Percentiles rank a stretch among this genome's conserved stretches.
These are phyloP conservation scores for Agrochola circellaris DNA, from an alignment of 2,888 invertebrate genomes.

Conservation along the genomic window DNA sequence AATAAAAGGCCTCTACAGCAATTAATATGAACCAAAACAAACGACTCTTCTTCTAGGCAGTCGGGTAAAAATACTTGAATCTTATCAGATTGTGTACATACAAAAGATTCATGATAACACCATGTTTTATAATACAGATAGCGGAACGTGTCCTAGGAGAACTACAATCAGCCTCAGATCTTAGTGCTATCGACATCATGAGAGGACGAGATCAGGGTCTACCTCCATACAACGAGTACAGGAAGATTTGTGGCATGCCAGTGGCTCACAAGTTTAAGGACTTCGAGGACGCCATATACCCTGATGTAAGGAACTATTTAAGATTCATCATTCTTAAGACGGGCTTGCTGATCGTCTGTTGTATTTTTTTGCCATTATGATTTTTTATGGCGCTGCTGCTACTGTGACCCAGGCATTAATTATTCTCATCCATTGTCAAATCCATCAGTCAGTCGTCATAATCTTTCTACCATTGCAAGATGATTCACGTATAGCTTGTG, in stretches of 20 bases:
- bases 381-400: background rate
- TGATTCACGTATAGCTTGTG: background rate
- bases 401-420: background rate
- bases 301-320: conserved; percentile 65
- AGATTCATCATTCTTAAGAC: background rate
- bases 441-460: background rate
- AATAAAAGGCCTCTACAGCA: background rate
- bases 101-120: background rate
- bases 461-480: background rate
- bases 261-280: conserved; percentile 93
- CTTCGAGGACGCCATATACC: conserved; percentile 92
- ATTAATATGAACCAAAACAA: background rate
- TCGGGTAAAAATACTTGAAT: background rate
- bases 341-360: background rate
- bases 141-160: conserved; percentile 69
- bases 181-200: conserved; percentile 75
- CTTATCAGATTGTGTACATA: background rate
- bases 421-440: background rate
- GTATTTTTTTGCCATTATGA: background rate
- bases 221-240: conserved; percentile 95
- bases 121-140: conserved; percentile 57
- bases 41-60: background rate
- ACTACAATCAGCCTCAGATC: conserved; percentile 70
- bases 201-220: conserved; percentile 94
- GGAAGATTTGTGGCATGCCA: conserved; percentile 94